These are phyloP conservation scores for Coracias cyanogaster DNA, from an alignment of 2,797 vertebrate genomes.

Conservation along the genomic window DNA sequence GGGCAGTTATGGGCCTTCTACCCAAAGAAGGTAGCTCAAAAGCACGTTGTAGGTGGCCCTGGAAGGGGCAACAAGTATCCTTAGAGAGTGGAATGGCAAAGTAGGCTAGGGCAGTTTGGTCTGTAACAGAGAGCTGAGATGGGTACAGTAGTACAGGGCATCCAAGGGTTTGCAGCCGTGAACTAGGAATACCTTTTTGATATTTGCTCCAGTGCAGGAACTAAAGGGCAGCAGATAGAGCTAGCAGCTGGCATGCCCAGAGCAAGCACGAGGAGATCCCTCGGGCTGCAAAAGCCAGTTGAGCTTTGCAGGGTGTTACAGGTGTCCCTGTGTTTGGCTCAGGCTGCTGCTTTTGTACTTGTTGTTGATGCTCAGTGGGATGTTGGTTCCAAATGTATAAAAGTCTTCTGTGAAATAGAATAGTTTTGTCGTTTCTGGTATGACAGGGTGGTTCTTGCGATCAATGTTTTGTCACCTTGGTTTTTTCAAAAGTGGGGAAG, in stretches of 20 bases:
- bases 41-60: neutral
- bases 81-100: neutral
- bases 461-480: neutral
- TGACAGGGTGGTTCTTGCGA: neutral
- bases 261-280: neutral
- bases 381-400: neutral
- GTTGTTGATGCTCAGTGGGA: neutral
- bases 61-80: neutral
- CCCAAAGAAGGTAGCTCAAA: neutral
- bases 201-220: neutral
- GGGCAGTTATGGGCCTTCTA: neutral
- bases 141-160: too few relatives aligned
- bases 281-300: neutral
- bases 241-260: neutral
- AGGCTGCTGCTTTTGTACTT: accelerated
- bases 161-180: accelerated
- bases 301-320: neutral
- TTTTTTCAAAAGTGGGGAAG: neutral
- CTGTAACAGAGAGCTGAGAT: neutral
- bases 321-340: neutral
- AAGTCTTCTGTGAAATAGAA: neutral
- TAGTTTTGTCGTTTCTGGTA: neutral
- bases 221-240: neutral
- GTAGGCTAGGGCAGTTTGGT: neutral
- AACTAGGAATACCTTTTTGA: neutral